These are phyloP conservation scores for Alaudala cheleensis DNA, from an alignment of 2,113 vertebrate species.

Conservation along the genomic window DNA sequence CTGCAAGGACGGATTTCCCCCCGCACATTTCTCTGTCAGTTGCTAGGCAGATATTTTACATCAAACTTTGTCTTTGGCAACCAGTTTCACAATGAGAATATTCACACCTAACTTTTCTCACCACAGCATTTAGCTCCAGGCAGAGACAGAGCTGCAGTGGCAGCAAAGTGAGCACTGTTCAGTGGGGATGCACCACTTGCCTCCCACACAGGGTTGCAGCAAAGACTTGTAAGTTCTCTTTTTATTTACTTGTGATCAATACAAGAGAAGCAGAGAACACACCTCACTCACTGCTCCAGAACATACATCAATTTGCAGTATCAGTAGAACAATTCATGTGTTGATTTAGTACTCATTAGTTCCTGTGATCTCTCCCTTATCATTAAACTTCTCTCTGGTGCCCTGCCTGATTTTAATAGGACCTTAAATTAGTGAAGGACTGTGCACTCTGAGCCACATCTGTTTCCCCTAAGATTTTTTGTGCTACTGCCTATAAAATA, in stretches of 20 bases:
- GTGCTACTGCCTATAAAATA: neutral
- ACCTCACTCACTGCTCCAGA: neutral
- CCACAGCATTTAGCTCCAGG: neutral
- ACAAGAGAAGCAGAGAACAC: neutral
- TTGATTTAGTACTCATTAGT: neutral
- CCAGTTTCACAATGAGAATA: neutral
- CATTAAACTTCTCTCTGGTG: neutral
- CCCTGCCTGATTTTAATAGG: neutral
- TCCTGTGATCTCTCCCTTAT: neutral
- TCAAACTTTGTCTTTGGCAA: neutral
- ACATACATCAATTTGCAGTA: neutral
- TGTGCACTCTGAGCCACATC: neutral
- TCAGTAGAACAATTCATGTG: neutral
- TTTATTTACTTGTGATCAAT: neutral
- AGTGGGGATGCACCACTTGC: neutral
- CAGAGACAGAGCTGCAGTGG: neutral
- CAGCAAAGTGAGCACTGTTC: neutral
- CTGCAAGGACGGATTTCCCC: accelerated
- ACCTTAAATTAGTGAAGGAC: neutral
- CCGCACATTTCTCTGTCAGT: neutral
- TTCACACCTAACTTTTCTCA: neutral
- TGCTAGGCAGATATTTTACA: neutral
- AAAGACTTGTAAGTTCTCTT: neutral
- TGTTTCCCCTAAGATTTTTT: neutral
- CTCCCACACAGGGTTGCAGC: neutral